Base-by-base conservation (phyloP, 1,140 invertebrate genomes). In the Branchinecta lindahli region DNA sequence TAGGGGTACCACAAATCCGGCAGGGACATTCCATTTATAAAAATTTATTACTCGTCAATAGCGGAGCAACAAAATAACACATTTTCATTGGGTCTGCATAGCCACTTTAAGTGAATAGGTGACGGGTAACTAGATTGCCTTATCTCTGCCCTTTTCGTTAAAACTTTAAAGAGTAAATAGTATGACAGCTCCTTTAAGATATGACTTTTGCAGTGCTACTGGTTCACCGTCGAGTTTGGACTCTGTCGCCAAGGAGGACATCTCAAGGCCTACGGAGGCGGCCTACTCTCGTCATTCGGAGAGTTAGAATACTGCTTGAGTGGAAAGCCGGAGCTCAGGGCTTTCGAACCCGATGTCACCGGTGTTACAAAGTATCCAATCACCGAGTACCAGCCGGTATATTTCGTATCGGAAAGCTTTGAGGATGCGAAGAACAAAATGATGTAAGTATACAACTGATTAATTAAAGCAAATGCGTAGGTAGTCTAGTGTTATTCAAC, bases 211-310 rank as follows among this genome's bases (percentile, higher is more conserved):
- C 78, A 98, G 95, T 94, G 94, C 75, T 99, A 97, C 78, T 99
- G 96, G 95, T 99, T 99, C 76, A 99, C 96, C 0, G 93, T 98
- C 0, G 96, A 99, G 77, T 99, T 88, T 76, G 96, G 96, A 12
- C 76, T 99, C 12, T 99, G 96, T 77, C 85, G 87, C 18, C 91
- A 96, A 85, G 86, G 94, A 69, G 90, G 88, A 2, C 83, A 94
- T 73, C 73, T 96, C 0, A 97, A 96, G 78, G 96, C 95, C 0
- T 99, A 87, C 75, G 96, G 96, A 0, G 96, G 96, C 33, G 96
- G 96, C 0, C 81, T 99, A 0, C 81, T 99, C 3, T 98, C 94
- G 0, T 98, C 96, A 0, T 98, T 90, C 77, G 96, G 96, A 10
- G 96, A 99, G 80, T 81, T 99, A 2, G 86, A 96, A 81, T 97